phyloP scores from a whole-genome alignment of 2,797 vertebrate genomes.

The Acomys russatus region DNA sequence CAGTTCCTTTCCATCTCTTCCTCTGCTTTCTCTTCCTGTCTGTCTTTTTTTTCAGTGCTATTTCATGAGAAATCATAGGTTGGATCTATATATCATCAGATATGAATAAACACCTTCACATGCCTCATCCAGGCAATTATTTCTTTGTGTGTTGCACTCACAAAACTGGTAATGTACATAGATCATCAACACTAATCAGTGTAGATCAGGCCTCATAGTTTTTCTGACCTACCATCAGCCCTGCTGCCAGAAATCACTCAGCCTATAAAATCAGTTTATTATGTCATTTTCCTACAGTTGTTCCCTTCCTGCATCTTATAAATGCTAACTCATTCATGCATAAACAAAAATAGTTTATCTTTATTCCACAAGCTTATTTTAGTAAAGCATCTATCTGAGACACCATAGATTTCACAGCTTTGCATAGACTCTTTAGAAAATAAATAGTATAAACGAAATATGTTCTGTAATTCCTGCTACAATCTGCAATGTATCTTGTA shows the following conservation, averaged over 20 bases:
- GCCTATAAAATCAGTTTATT: not conserved
- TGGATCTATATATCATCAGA: not conserved
- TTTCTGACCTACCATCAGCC: not conserved
- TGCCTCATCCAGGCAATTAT: too few species aligned
- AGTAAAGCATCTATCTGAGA: not conserved
- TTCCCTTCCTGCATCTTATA: not conserved
- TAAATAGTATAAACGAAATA: not conserved
- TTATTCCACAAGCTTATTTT: not conserved
- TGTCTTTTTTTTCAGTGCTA: not conserved
- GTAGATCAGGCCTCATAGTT: not conserved
- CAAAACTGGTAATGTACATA: not conserved
- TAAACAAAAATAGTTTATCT: not conserved
- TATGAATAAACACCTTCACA: not conserved
- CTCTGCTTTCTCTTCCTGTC: not conserved
- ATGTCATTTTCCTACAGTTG: not conserved
- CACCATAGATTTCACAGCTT: not conserved
- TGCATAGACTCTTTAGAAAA: not conserved
- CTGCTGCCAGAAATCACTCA: not conserved
- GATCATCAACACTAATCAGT: not conserved
- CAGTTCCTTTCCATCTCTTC: not conserved
- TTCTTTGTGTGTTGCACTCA: not conserved
- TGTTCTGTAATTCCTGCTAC: not conserved
- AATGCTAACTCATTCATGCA: not conserved
- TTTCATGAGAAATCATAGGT: not conserved
- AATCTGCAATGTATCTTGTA: not conserved